Evolutionary conservation across 1,140 invertebrate species (phyloP).

Genomic region (Zaprionus inermis): DNA sequence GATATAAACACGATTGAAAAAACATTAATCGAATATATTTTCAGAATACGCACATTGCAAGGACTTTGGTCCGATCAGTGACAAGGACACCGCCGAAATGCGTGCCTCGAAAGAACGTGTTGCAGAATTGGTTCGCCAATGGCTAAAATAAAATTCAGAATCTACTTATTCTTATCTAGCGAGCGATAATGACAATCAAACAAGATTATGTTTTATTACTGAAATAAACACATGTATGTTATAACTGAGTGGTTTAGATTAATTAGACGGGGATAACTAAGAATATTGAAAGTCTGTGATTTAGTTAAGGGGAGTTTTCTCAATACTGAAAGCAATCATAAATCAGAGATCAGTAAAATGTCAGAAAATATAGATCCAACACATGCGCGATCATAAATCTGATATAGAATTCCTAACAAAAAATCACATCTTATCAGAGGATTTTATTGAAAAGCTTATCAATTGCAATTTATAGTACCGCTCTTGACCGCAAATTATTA

Average conservation of each 20-base stretch:
- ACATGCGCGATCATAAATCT: slow-evolving; percentile 23
- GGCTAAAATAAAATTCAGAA: slow-evolving; percentile 55
- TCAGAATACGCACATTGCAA: slow-evolving; percentile 88
- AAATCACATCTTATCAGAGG: slow-evolving; percentile 37
- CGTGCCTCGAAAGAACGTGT: slow-evolving; percentile 73
- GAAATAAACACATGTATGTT: slow-evolving; percentile 13
- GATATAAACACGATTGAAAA: neutral
- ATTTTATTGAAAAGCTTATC: slow-evolving; percentile 50
- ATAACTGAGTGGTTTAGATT: neutral
- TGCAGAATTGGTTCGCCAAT: slow-evolving; percentile 69
- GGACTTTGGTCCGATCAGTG: slow-evolving; percentile 86
- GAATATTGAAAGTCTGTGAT: neutral
- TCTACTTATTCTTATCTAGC: neutral
- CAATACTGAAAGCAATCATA: neutral
- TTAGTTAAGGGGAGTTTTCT: slow-evolving; percentile 3
- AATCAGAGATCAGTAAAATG: neutral
- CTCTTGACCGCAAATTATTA: slow-evolving; percentile 51
- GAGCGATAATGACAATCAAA: slow-evolving; percentile 14
- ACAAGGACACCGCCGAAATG: slow-evolving; percentile 85
- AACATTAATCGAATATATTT: slow-evolving; percentile 20
- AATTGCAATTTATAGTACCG: slow-evolving; percentile 49
- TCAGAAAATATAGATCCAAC: slow-evolving; percentile 5
- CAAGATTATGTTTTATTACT: slow-evolving; percentile 7
- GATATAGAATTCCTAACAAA: neutral
- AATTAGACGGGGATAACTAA: neutral